Conservation (phyloP, 53 echinoderm and acorn worm genomes). For the Actinopyga echinites region DNA sequence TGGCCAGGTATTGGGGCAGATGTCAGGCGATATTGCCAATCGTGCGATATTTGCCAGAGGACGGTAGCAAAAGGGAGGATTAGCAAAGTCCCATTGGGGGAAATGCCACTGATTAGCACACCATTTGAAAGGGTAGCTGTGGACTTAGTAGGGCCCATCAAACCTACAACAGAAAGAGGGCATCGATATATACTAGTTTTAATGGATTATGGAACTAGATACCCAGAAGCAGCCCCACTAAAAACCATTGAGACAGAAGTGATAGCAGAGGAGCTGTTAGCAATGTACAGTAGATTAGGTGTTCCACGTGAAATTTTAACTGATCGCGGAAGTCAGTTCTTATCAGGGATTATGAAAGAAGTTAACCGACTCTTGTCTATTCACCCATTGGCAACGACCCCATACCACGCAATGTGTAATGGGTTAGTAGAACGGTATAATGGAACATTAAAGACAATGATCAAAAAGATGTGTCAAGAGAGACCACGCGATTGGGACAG, state of each 20-base stretch:
- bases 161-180: constrained; percentile 32
- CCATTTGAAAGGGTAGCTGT: constrained; percentile 47
- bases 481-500: constrained; percentile 58
- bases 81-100: constrained; percentile 46
- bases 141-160: constrained; percentile 55
- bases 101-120: background rate
- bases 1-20: constrained; percentile 36
- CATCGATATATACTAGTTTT: constrained; percentile 41
- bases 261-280: constrained; percentile 54
- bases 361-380: constrained; percentile 48
- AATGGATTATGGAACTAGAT: constrained; percentile 42
- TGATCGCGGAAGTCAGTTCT: constrained; percentile 53
- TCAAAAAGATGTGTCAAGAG: constrained; percentile 54
- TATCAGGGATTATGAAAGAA: constrained; percentile 49
- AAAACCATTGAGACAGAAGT: constrained; percentile 47
- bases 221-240: constrained; percentile 38
- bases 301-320: constrained; percentile 43
- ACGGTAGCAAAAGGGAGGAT: constrained; percentile 47
- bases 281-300: constrained; percentile 48
- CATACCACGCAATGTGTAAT: constrained; percentile 60
- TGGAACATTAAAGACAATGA: constrained; percentile 47
- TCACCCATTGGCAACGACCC: constrained; percentile 39
- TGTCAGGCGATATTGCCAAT: constrained; percentile 7
- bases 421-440: constrained; percentile 60
- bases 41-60: constrained; percentile 45